phyloP scores from a whole-genome alignment of 1,140 invertebrate genomes.

The Monochamus saltuarius region DNA sequence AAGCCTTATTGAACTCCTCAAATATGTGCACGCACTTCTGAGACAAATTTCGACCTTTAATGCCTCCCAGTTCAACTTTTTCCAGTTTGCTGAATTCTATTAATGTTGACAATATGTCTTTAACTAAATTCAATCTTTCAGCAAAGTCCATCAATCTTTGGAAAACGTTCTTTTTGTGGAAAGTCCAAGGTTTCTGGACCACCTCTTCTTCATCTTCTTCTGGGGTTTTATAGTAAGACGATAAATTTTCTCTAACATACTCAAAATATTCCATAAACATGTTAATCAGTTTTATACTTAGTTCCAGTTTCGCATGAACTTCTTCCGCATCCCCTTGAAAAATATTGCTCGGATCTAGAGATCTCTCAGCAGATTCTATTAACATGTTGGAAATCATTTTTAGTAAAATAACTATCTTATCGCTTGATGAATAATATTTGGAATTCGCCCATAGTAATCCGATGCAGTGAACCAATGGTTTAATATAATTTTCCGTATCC shows the following conservation, averaged over 20 bases:
- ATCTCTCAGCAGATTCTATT: slow-evolving; percentile 62
- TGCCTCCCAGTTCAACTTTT: slow-evolving; percentile 80
- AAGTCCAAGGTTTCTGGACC: slow-evolving; percentile 66
- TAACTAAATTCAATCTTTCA: slow-evolving; percentile 59
- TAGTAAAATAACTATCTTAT: slow-evolving; percentile 70
- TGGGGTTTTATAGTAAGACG: slow-evolving; percentile 51
- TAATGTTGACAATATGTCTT: slow-evolving; percentile 71
- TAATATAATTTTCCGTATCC: slow-evolving; percentile 62
- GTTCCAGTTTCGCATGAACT: slow-evolving; percentile 56
- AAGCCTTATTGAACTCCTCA: slow-evolving; percentile 72
- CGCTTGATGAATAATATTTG: slow-evolving; percentile 76
- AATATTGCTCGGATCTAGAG: slow-evolving; percentile 61
- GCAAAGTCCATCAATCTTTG: slow-evolving; percentile 68
- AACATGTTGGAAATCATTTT: slow-evolving; percentile 77
- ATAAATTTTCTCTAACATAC: slow-evolving; percentile 58
- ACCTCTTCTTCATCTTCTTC: slow-evolving; percentile 18
- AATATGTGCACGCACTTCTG: slow-evolving; percentile 56
- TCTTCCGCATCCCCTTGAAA: slow-evolving; percentile 74
- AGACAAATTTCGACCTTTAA: slow-evolving; percentile 68
- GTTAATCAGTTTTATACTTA: slow-evolving; percentile 54
- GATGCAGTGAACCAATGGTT: slow-evolving; percentile 65
- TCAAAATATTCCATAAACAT: slow-evolving; percentile 54
- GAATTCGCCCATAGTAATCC: slow-evolving; percentile 84
- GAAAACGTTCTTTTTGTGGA: slow-evolving; percentile 72
- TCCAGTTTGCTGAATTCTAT: slow-evolving; percentile 84